Conservation (phyloP, 2,113 vertebrate genomes). For the western clawed frog (Xenopus tropicalis) region DNA sequence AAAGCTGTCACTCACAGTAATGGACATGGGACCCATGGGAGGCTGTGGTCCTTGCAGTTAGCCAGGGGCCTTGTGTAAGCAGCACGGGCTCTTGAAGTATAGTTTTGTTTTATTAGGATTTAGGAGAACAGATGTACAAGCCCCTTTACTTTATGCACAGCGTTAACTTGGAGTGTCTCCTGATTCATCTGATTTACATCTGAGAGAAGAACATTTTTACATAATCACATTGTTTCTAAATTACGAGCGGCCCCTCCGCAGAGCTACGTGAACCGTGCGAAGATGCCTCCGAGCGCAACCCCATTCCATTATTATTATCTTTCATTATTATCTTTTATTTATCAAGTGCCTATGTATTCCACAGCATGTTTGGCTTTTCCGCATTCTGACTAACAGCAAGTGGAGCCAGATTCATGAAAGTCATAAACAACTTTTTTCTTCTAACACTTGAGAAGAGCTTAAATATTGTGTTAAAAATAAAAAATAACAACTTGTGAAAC, state of each 20-base stretch:
- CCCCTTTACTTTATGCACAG: background rate
- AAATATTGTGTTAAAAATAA: background rate
- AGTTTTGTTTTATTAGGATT: too few species aligned
- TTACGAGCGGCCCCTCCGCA: background rate
- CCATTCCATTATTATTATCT: background rate
- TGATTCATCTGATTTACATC: background rate
- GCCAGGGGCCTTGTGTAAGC: too few species aligned
- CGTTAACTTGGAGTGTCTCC: background rate
- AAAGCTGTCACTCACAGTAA: too few species aligned
- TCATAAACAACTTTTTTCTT: background rate
- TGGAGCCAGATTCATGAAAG: background rate
- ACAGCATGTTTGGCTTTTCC: background rate
- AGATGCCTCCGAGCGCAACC: background rate
- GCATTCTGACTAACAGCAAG: background rate
- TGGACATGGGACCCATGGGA: too few species aligned
- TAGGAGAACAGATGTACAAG: too few species aligned
- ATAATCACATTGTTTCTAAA: background rate
- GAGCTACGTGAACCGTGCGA: background rate
- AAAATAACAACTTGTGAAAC: background rate
- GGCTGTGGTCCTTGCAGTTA: too few species aligned
- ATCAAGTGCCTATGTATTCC: background rate
- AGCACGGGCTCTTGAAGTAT: too few species aligned
- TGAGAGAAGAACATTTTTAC: slow-evolving; percentile 1
- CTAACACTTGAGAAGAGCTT: background rate
- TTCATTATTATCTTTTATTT: background rate